phyloP scores from a whole-genome alignment of 2,888 invertebrate species.

The Opisthograptis luteolata region DNA sequence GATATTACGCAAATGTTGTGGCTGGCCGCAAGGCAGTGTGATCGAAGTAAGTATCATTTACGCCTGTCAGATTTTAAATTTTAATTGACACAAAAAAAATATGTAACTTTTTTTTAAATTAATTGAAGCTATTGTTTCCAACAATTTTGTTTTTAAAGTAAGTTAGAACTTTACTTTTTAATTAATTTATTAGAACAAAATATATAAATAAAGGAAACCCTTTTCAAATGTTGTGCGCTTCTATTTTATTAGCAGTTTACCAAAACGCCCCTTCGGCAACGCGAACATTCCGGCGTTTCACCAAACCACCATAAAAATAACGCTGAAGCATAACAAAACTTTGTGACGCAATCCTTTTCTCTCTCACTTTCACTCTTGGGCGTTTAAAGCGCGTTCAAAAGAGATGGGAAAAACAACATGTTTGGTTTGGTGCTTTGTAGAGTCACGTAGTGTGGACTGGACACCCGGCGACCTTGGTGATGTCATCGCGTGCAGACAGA shows the following conservation, averaged over 20 bases:
- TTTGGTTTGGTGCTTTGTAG: slow-evolving; percentile 1
- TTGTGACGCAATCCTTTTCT: slow-evolving; percentile 23
- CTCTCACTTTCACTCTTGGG: slow-evolving; percentile 20
- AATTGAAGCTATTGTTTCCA: too few species aligned
- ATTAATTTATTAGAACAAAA: too few species aligned
- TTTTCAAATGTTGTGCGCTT: too few species aligned
- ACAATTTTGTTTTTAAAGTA: too few species aligned
- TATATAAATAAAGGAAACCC: too few species aligned
- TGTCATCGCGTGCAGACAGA: slow-evolving; percentile 63
- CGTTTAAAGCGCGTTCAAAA: slow-evolving; percentile 14
- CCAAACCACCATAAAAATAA: slow-evolving; percentile 36
- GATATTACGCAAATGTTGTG: slow-evolving; percentile 10
- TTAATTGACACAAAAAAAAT: too few species aligned
- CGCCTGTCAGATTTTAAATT: slow-evolving; percentile 27
- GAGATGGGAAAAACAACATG: slow-evolving; percentile 16
- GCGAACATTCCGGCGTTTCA: slow-evolving; percentile 28
- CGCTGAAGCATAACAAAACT: slow-evolving; percentile 26
- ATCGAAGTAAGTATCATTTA: slow-evolving; percentile 44
- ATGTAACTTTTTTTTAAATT: too few species aligned
- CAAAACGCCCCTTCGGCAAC: slow-evolving; percentile 26
- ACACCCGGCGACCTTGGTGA: slow-evolving; percentile 74
- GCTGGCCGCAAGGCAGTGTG: slow-evolving; percentile 43
- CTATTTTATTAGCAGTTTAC: slow-evolving; percentile 10
- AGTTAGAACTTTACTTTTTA: too few species aligned
- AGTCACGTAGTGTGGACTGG: slow-evolving; percentile 24